Base-by-base conservation (phyloP, 2,888 invertebrate genomes). In the Parapristionchus giblindavisi region DNA sequence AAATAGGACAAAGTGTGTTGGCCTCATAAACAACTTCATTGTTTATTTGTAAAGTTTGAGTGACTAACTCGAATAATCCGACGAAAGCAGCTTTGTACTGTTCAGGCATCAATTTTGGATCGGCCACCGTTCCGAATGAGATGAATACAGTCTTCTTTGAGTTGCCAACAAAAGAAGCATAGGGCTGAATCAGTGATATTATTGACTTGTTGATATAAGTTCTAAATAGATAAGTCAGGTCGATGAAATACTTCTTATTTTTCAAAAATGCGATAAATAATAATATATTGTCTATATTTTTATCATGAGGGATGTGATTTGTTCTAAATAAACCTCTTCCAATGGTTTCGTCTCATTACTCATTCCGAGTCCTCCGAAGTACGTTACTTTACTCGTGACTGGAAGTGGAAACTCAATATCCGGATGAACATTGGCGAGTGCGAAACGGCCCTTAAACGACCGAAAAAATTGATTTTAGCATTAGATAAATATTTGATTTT, bases 381-480 rank as follows among this genome's bases (percentile, higher is more conserved):
- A 68, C 6, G 52, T 52, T 1, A 68, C 68, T 36, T 68, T 68
- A 21, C 51, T 52, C 2, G 68, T 68, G 14, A 68, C 51, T 2
- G 68, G 51, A 17, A 68, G 51, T n/a, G 68, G 68, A 14, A 52
- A 68, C 17, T 68, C 68, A 24, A 68, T 68, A 52, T 68, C 68
- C 11, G 68, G 51, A 24, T 68, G 68, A 0, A 52, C 48, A 29
- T 68, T 68, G n/a, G 52, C 68, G 68, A 68, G 51, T 17, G 52
- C n/a, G 52, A 68, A 52, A 48, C 48, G 11, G 48, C 14, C 48
- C 48, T 48, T 14, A 17, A 48, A 48, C n/a, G n/a, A 32, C 3
- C 24, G 29, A 11, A 21, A n/a, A 56, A 29, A 32, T 38, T 6
- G n/a, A 17, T 24, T 60, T 60, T 17, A 4, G n/a, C 11, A 14